Evolutionary conservation across 2,888 invertebrate genomes (phyloP), one percentile per base, ranked within the genome.

Genomic region (Tetragonisca angustula): DNA sequence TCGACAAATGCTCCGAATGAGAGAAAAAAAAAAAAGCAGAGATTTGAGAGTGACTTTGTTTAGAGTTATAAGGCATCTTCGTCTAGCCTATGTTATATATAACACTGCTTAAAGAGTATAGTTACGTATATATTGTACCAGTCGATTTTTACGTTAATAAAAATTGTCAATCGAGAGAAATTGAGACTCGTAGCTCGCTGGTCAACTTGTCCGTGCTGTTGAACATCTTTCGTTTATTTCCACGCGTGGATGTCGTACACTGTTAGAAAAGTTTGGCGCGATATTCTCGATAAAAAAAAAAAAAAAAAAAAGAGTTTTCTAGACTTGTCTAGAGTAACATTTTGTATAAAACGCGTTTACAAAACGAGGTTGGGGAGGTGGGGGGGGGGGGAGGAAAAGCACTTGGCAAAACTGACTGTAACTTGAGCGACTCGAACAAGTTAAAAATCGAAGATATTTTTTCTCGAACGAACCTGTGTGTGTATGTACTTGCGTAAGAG

Each of bases 371-470:
- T 9, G 9, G 36, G 9, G 9, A 43, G 36, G 43, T 1, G 43
- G 9, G 43, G 43, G 21, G 49, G 56, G 43, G 61, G 59, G 52
- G n/a, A 32, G 19, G 50, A 50, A n/a, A 61, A 62, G 52, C 49
- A 36, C 56, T 56, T 36, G 36, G 9, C 9, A 43, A 9, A 43
- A 43, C 21, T 32, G 32, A 32, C 32, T 32, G 43, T 27, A 59
- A 67, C 24, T 27, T 21, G 61, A 36, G 43, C 43, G 6, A 11
- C 21, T 27, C 49, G 17, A 52, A 68, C 62, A 19, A 54, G 59
- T 67, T 11, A 64, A 43, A 43, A 65, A 64, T 36, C 64, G 56
- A 83, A 83, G 83, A 83, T 72, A 83, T 76, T 76, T 81, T 69
- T 59, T 56, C 72, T 49, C 68, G 68, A 56, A 76, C 19, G 75